Conservation (phyloP, 2,797 vertebrate genomes). For the Rhinophrynus dorsalis region DNA sequence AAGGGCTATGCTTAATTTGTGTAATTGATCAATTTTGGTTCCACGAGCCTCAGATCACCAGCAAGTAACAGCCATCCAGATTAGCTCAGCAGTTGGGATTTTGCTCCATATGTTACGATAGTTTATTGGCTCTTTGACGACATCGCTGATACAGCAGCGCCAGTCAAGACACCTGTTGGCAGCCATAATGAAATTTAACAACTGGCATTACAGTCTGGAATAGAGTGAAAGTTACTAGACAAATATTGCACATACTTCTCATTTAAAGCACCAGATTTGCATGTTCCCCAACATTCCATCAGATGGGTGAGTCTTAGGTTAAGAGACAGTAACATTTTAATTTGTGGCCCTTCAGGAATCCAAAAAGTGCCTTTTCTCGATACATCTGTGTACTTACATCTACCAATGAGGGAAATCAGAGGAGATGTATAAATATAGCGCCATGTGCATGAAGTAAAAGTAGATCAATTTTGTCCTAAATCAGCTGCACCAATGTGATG, state of each 20-base stretch:
- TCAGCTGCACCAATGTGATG: no score
- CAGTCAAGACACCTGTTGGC: conserved; percentile 88
- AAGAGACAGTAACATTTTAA: no score
- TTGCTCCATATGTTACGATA: conserved; percentile 88
- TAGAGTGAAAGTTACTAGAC: conserved; percentile 12
- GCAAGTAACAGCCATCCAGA: conserved; percentile 91
- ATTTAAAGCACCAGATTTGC: conserved; percentile 14
- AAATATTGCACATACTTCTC: conserved; percentile 38
- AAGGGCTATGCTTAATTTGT: conserved; percentile 94
- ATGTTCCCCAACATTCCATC: background rate
- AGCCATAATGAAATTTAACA: conserved; percentile 55
- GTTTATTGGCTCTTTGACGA: conserved; percentile 83
- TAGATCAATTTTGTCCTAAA: no score
- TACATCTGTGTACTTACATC: no score
- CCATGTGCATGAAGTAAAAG: no score
- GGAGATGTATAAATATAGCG: no score
- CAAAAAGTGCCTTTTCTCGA: no score
- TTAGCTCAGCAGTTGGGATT: conserved; percentile 90
- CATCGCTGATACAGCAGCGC: conserved; percentile 79
- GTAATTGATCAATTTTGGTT: conserved; percentile 99
- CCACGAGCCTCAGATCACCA: conserved; percentile 87
- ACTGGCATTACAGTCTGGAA: background rate
- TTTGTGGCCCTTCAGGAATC: no score
- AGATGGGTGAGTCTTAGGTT: no score
- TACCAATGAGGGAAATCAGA: no score